Evolutionary conservation across 2,113 vertebrate genomes (phyloP).

Genomic region (Marmota flaviventris): DNA sequence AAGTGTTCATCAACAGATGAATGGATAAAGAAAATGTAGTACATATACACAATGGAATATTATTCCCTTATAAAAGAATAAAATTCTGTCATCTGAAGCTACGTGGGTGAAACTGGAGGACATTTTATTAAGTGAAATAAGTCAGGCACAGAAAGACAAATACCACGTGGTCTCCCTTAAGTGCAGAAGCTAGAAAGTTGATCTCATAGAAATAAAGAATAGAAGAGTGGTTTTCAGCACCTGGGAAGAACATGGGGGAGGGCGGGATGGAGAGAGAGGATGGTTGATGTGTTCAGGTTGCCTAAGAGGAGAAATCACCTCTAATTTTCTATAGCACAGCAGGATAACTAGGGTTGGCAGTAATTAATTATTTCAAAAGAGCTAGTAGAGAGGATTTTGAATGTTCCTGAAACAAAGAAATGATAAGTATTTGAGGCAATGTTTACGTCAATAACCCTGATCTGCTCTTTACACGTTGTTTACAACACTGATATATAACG

Average conservation of each 20-base stretch:
- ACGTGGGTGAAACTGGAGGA: background rate
- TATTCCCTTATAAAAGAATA: background rate
- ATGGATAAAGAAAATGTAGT: background rate
- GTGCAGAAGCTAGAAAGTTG: background rate
- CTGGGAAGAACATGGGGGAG: no score
- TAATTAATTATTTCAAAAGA: background rate
- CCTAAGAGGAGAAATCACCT: background rate
- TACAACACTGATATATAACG: background rate
- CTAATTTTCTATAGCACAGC: background rate
- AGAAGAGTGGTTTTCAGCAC: background rate
- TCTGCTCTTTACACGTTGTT: background rate
- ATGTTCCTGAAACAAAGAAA: background rate
- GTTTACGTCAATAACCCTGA: background rate
- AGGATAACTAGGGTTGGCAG: background rate
- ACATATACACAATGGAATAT: background rate
- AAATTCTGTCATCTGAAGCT: background rate
- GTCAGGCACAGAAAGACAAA: background rate
- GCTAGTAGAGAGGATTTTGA: background rate
- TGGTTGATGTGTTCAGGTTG: background rate
- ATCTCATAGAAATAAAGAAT: background rate
- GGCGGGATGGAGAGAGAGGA: no score
- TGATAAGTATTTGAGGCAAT: background rate
- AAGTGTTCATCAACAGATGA: background rate
- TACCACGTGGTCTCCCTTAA: background rate
- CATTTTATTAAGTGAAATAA: background rate